phyloP scores from a whole-genome alignment of 2,113 vertebrate species.

The Odocoileus virginianus region DNA sequence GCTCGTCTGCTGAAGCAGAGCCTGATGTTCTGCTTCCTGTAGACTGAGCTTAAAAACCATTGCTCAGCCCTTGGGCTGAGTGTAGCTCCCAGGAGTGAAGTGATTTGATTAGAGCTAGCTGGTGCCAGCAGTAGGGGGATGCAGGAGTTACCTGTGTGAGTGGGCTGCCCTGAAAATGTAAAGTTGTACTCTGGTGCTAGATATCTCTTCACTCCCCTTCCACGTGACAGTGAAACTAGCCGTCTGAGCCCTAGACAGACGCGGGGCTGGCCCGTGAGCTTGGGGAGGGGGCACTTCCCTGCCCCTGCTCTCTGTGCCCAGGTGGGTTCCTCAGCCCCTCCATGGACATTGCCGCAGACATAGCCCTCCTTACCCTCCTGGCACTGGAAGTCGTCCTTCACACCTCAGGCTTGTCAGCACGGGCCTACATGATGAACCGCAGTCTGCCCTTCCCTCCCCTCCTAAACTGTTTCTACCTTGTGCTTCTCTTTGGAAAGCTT shows the following conservation, averaged over 20 bases:
- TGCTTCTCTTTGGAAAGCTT: conserved; percentile 16
- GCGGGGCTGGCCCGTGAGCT: not conserved
- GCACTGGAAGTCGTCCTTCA: fast-evolving
- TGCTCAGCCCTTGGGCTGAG: not conserved
- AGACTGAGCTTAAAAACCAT: not conserved
- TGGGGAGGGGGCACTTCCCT: fast-evolving
- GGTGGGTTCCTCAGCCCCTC: fast-evolving
- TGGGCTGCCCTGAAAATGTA: fast-evolving
- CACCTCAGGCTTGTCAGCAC: not conserved
- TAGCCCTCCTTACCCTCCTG: fast-evolving
- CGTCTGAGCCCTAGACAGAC: fast-evolving
- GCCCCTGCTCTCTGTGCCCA: fast-evolving
- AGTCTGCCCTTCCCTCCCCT: not conserved
- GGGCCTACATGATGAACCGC: fast-evolving
- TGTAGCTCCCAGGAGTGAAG: not conserved
- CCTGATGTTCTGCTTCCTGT: not conserved
- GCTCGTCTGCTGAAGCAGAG: not conserved
- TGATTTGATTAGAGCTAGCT: not conserved
- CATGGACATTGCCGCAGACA: fast-evolving
- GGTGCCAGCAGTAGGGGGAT: too few relatives aligned
- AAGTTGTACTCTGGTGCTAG: fast-evolving
- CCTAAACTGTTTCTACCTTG: fast-evolving
- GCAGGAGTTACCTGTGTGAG: fast-evolving
- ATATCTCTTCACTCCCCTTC: fast-evolving
- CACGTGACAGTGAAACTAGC: not conserved